These are phyloP conservation scores for Brachynemurus nebulosus DNA, from an alignment of 2,888 invertebrate genomes.

Conservation along the genomic window DNA sequence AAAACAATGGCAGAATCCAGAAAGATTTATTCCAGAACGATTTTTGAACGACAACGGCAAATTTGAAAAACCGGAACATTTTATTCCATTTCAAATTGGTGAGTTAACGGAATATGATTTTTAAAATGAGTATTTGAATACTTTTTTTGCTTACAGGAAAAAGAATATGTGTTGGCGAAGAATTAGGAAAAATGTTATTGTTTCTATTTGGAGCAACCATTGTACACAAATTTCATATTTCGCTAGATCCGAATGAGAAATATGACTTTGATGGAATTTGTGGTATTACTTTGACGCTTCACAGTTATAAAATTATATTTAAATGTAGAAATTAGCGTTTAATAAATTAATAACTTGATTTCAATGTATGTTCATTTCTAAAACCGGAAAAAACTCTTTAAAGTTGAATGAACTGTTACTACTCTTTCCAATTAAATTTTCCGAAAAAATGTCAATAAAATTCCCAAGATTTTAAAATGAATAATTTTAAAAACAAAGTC, in stretches of 20 bases:
- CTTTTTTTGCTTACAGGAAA: constrained; percentile 45
- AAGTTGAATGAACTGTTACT: neutral
- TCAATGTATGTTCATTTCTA: neutral
- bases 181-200: constrained; percentile 58
- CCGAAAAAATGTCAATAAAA: too few relatives aligned
- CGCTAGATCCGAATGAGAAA: constrained; percentile 27
- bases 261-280: constrained; percentile 53
- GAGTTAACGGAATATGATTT: neutral
- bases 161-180: constrained; percentile 75
- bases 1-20: constrained; percentile 49
- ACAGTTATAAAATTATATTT: constrained; percentile 36
- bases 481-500: too few relatives aligned
- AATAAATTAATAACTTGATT: too few relatives aligned
- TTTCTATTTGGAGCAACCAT: constrained; percentile 49
- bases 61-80: constrained; percentile 48
- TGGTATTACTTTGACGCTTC: constrained; percentile 62
- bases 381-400: neutral
- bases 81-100: constrained; percentile 78
- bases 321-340: constrained; percentile 12
- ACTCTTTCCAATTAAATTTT: neutral
- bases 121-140: constrained; percentile 4
- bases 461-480: too few relatives aligned
- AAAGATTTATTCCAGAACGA: constrained; percentile 50
- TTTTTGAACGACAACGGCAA: constrained; percentile 51
- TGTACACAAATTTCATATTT: constrained; percentile 40